phyloP scores from a whole-genome alignment of 2,888 invertebrate genomes.

The Tenthredo distinguenda region DNA sequence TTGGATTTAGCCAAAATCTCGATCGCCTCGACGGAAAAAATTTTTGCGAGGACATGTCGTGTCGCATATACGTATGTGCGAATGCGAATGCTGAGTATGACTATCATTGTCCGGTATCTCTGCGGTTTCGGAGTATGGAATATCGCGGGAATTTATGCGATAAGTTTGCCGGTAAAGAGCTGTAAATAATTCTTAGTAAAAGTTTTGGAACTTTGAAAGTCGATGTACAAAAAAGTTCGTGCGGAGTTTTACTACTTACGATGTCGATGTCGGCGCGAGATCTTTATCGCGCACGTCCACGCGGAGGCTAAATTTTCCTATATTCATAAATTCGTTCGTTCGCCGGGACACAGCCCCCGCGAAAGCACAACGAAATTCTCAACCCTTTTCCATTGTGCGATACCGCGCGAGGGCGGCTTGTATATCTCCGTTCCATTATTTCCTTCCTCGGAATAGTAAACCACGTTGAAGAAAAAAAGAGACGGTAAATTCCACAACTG shows the following conservation, averaged over 20 bases:
- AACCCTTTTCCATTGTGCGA: constrained; percentile 26
- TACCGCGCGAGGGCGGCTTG: background rate
- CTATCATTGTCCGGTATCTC: background rate
- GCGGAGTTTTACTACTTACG: background rate
- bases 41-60: background rate
- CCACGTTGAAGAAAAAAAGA: background rate
- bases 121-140: background rate
- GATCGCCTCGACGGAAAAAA: background rate
- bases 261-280: background rate
- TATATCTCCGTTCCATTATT: background rate
- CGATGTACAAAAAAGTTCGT: constrained; percentile 30
- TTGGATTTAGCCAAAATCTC: background rate
- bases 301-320: constrained; percentile 31
- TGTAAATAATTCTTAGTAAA: constrained; percentile 31
- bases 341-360: background rate
- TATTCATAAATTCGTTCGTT: constrained; percentile 17
- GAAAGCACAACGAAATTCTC: background rate
- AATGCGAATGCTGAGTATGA: background rate
- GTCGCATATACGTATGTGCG: background rate
- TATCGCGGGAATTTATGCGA: background rate
- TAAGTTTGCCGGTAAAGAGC: background rate
- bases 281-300: constrained; percentile 19
- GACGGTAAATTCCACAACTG: background rate
- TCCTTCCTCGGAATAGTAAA: background rate
- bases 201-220: background rate